Evolutionary conservation across 2,797 vertebrate genomes (phyloP).

Genomic region (Phataginus tricuspis): DNA sequence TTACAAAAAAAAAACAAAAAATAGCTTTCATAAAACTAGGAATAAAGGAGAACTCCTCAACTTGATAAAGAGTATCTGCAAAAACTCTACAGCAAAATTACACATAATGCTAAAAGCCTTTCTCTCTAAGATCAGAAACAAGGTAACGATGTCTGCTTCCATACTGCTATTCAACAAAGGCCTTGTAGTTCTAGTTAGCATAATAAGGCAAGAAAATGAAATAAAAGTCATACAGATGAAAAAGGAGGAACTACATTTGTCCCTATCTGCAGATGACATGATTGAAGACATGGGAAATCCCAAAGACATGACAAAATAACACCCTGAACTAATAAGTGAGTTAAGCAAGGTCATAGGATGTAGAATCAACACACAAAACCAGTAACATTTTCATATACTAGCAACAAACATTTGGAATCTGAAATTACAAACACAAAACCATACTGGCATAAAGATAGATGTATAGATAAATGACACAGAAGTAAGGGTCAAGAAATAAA

Average conservation of each 20-base stretch:
- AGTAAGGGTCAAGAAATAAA: slow-evolving; percentile 11
- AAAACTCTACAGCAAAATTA: not conserved
- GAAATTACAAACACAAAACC: slow-evolving; percentile 25
- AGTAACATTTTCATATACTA: not conserved
- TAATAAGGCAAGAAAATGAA: slow-evolving; percentile 30
- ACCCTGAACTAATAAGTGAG: not conserved
- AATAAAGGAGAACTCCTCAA: not conserved
- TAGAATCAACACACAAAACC: not conserved
- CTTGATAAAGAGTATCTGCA: not conserved
- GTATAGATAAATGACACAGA: not conserved
- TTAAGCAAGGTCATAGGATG: not conserved
- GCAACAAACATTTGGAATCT: not conserved
- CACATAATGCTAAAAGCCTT: not conserved
- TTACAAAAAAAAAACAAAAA: not conserved
- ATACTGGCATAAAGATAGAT: not conserved
- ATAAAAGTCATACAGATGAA: not conserved
- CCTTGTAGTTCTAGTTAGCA: not conserved
- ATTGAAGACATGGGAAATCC: not conserved
- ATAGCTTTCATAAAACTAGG: not conserved
- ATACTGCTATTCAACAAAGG: not conserved
- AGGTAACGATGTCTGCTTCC: not conserved
- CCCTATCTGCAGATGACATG: not conserved
- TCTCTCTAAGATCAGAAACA: not conserved
- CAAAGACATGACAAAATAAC: not conserved
- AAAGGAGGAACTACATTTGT: not conserved